These are phyloP conservation scores for Drosophila nigromelanica DNA, from an alignment of 1,140 invertebrate genomes.

Conservation along the genomic window DNA sequence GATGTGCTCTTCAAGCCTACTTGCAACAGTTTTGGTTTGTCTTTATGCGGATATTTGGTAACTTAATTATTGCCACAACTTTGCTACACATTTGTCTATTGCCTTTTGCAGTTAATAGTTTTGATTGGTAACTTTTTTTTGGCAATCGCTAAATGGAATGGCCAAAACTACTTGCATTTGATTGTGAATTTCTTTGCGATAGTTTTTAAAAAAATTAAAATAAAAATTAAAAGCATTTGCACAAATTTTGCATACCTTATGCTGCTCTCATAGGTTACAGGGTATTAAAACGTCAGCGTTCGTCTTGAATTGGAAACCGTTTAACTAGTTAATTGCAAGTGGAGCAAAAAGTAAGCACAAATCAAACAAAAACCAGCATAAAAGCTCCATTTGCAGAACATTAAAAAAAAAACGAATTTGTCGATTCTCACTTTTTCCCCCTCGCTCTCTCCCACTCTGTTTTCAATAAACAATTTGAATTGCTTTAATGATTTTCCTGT, in stretches of 20 bases:
- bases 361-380: conserved; percentile 37
- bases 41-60: conserved; percentile 64
- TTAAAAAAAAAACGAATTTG: conserved; percentile 46
- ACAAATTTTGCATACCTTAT: not conserved
- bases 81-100: conserved; percentile 18
- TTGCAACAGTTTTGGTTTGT: conserved; percentile 40
- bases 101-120: no score
- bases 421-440: conserved; percentile 40
- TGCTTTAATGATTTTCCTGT: conserved; percentile 73
- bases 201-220: not conserved
- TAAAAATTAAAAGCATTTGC: no score
- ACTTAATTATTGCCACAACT: conserved; percentile 56
- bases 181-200: not conserved
- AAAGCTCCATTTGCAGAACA: conserved; percentile 31
- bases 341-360: conserved; percentile 52
- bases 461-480: conserved; percentile 71
- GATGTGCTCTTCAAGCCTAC: conserved; percentile 44
- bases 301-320: conserved; percentile 20
- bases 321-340: conserved; percentile 44
- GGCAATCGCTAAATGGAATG: conserved; percentile 2
- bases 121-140: conserved; percentile 2
- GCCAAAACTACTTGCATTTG: not conserved
- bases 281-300: not conserved
- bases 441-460: not conserved
- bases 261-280: no score